Evolutionary conservation across 2,113 vertebrate genomes (phyloP), one percentile per base, ranked within the genome.

Genomic region (Athene cunicularia): DNA sequence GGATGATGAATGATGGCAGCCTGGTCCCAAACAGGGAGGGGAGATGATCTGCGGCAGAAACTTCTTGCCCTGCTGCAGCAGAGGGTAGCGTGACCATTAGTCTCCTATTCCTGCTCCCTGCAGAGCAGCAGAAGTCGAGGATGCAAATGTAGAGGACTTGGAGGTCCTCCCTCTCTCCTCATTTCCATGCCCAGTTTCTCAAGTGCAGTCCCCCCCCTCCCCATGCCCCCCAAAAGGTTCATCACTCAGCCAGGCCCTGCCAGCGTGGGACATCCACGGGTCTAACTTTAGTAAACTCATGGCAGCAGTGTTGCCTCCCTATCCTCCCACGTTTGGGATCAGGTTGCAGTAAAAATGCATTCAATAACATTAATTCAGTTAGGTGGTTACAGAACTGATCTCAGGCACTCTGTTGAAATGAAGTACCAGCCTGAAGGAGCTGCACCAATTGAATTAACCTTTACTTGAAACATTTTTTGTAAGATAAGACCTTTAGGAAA

Each of bases 401-500:
- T 71, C 55, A 64, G 33, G 18, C 39, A 56, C 8, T 35, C 49
- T 58, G 35, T 8, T 83, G 55, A 88, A 80, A 49, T 47, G 19
- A 95, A 90, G 49, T 7, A 81, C 14, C 37, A 70, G 86, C 83
- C 43, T 47, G 24, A 64, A 81, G 60, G 52, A 84, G n/a, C 16
- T 52, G 64, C 45, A 72, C 39, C 45, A 35, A 58, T 37, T 62
- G 74, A 88, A 90, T 82, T 91, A 85, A 91, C 84, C 52, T 91
- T 94, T 90, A 73, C 11, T 67, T 27, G 39, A 85, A 71, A 67
- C 4, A 45, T 28, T 63, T 91, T 84, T 56, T 52, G 32, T 49
- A 76, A n/a, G 60, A 24, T 49, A 82, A 88, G 53, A 91, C 49
- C 77, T 91, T 90, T 83, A 85, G 49, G 39, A 96, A 81, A 94